Evolutionary conservation across 1,140 invertebrate species (phyloP), one percentile per base, ranked within the genome.

Genomic region (Rhopalosiphum maidis): DNA sequence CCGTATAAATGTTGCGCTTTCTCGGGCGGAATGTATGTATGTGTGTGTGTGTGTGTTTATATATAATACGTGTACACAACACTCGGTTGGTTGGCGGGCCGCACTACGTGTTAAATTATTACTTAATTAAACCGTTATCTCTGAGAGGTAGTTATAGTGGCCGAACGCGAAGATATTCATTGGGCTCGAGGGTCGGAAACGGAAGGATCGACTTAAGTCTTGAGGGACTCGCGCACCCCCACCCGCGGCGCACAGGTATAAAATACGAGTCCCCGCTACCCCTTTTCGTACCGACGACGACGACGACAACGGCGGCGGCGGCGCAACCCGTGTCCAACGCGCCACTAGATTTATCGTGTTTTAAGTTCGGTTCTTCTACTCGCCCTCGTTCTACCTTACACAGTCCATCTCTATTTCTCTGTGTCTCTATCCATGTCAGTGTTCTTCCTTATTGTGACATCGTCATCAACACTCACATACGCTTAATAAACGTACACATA

Each of bases 111-210:
- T 93, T 93, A 93, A 93, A 93, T 93, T 93, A 93, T 93, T 93
- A 93, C 91, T 93, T 93, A 93, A 93, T 93, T 93, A 93, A 93
- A 85, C 91, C 91, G 91, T 93, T 93, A 93, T 93, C 91, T 93
- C 68, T 35, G 91, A 92, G 68, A 92, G 91, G 91, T 92, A 92
- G 91, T 92, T 92, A 92, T 92, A 46, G 91, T 92, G 91, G 91
- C 91, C 91, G 30, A 91, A 91, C 54, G 86, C 46, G 90, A 82
- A 92, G 91, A 92, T 92, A 92, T 92, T 92, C 91, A 51, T 83
- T 83, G 91, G 91, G 91, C 91, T 92, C 77, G 46, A 83, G 91
- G 91, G 91, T 92, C 91, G 91, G 91, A 92, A 92, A 82, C 91
- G 91, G 91, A 92, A 92, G 91, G 68, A 92, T 92, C 91, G 91